A percentile compares a stretch with the other conserved stretches of the same genome.
These are phyloP conservation scores for Rhamnusium bicolor DNA, from an alignment of 2,888 invertebrate species.

Conservation along the genomic window DNA sequence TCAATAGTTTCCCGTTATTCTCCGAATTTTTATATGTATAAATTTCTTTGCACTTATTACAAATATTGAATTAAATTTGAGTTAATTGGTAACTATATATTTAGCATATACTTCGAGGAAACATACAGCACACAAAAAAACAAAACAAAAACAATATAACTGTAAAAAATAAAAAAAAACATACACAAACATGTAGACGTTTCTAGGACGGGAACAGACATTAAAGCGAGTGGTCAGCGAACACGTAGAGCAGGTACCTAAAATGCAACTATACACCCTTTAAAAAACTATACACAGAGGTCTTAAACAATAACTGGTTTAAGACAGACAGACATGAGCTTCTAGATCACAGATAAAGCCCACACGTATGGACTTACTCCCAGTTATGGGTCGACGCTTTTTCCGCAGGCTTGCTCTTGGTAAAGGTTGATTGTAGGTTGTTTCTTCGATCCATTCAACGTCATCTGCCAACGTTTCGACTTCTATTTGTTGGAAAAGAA, in stretches of 20 bases:
- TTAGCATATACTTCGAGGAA: constrained; percentile 46
- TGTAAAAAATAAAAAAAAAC: constrained; percentile 28
- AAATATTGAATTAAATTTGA: background rate
- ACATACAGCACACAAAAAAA: constrained; percentile 27
- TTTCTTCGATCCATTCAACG: constrained; percentile 59
- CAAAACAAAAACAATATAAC: constrained; percentile 23
- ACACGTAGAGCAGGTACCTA: constrained; percentile 45
- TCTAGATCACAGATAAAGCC: constrained; percentile 46
- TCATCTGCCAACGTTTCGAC: constrained; percentile 44
- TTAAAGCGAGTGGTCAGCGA: constrained; percentile 35
- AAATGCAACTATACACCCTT: constrained; percentile 43
- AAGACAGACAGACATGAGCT: constrained; percentile 42
- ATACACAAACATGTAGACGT: constrained; percentile 47
- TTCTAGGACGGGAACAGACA: constrained; percentile 44
- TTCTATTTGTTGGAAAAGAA: constrained; percentile 27
- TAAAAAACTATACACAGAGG: constrained; percentile 41
- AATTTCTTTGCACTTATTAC: too few relatives aligned
- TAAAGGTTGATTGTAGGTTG: constrained; percentile 45
- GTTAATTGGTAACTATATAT: too few relatives aligned
- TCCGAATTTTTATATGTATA: too few relatives aligned
- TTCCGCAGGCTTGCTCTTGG: constrained; percentile 53
- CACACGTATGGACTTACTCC: constrained; percentile 63
- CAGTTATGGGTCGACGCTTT: constrained; percentile 55
- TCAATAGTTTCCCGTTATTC: too few relatives aligned
- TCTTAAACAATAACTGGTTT: constrained; percentile 33